Base-by-base conservation (phyloP, 2,113 vertebrate genomes). In the Echinops telfairi region DNA sequence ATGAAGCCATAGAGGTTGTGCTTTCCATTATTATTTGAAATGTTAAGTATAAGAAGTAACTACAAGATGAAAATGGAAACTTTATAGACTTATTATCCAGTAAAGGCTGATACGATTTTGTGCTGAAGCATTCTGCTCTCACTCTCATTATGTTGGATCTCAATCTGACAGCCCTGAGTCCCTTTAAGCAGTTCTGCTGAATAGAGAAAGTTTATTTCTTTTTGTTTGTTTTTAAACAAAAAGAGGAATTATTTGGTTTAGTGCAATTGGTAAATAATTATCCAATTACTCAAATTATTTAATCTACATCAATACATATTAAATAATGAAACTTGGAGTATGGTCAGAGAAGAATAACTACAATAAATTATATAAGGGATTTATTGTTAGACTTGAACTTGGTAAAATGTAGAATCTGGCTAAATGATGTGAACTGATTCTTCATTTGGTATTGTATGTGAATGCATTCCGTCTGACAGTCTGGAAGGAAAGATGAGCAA, bases 11-110 rank as follows among this genome's bases (percentile, higher is more conserved):
- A 80, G 53, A 92, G 83, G 33, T 36, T 43, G 68, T 64, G 47
- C 38, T 83, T 64, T 83, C 80, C 60, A 85, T 93, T 95, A 82
- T 93, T 95, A 83, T 57, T 64, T 80, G 89, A 92, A 92, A 95
- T 92, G 83, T 75, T 90, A 90, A 58, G 29, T 5, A 36, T 33
- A 66, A 14, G 19, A 68, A 91, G 14, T 88, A 88, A 80, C 12
- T 36, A 86, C 23, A 58, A 23, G 19, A 25, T 86, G 70, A 70
- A 90, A 88, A 71, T 78, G n/a, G 92, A 90, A 80, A 91, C 29
- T 92, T 20, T 1, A 27, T 79, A 82, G 92, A 58, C 76, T 93
- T 93, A 80, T 93, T 94, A 92, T 86, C 76, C 31, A 86, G 31
- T 76, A 80, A 95, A 93, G 93, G 64, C 58, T 79, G 91, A 60